phyloP scores from a whole-genome alignment of 2,113 vertebrate species.

The Scalopus aquaticus region DNA sequence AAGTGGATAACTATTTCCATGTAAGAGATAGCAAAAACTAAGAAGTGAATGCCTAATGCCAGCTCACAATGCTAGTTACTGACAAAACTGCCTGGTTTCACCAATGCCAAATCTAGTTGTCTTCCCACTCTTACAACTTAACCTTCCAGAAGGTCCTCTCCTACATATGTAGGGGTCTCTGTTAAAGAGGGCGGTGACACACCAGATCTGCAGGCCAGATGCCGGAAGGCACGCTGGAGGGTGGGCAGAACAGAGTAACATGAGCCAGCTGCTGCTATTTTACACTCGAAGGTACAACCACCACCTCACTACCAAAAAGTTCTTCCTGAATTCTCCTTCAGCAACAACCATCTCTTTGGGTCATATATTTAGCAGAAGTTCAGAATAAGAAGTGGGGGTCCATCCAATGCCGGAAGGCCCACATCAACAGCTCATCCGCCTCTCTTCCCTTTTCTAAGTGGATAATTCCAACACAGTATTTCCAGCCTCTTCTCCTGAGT shows the following conservation, averaged over 20 bases:
- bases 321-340: neutral
- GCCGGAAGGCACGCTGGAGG: neutral
- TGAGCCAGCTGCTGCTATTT: rapidly evolving
- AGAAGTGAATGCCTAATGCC: neutral
- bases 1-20: neutral
- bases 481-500: neutral
- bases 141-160: neutral
- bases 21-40: neutral
- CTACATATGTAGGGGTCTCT: neutral
- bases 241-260: neutral
- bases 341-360: neutral
- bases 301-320: neutral
- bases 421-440: neutral
- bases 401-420: neutral
- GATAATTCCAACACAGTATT: neutral
- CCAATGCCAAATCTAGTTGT: neutral
- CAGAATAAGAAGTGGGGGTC: neutral
- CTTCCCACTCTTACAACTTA: neutral
- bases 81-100: neutral
- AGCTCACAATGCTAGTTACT: neutral
- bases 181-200: neutral
- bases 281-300: neutral
- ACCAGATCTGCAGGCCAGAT: neutral
- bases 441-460: neutral
- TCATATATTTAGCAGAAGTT: neutral